Conservation (phyloP, 1,140 invertebrate genomes). For the Linepithema humile region DNA sequence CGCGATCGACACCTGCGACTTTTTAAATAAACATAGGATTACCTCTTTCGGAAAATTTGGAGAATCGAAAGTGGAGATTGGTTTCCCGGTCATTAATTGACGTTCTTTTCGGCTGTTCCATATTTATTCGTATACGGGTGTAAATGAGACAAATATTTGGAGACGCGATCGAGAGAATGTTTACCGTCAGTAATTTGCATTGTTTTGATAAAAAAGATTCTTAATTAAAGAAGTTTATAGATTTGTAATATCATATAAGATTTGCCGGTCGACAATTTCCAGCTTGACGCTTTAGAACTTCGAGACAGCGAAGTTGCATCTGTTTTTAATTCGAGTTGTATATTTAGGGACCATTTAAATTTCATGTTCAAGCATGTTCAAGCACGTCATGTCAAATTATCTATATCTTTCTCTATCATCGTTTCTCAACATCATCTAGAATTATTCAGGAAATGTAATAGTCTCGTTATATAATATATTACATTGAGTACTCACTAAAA, state of each 20-base stretch:
- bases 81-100: constrained; percentile 33
- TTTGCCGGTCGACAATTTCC: too few species aligned
- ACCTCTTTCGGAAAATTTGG: constrained; percentile 2
- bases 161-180: not conserved
- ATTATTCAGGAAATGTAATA: too few species aligned
- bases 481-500: too few species aligned
- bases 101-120: not conserved
- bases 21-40: constrained; percentile 48
- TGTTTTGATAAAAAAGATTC: not conserved
- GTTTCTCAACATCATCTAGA: too few species aligned
- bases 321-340: too few species aligned
- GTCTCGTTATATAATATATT: too few species aligned
- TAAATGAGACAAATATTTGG: not conserved
- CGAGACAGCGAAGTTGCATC: too few species aligned
- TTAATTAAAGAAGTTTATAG: constrained; percentile 9
- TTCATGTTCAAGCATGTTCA: too few species aligned
- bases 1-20: constrained; percentile 17
- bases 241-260: not conserved
- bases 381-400: too few species aligned
- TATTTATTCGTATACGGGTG: constrained; percentile 6
- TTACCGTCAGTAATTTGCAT: not conserved
- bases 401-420: too few species aligned
- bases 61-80: constrained; percentile 7
- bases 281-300: too few species aligned
- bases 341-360: too few species aligned